phyloP scores from a whole-genome alignment of 2,113 vertebrate genomes.

The Myrmecobius fasciatus region DNA sequence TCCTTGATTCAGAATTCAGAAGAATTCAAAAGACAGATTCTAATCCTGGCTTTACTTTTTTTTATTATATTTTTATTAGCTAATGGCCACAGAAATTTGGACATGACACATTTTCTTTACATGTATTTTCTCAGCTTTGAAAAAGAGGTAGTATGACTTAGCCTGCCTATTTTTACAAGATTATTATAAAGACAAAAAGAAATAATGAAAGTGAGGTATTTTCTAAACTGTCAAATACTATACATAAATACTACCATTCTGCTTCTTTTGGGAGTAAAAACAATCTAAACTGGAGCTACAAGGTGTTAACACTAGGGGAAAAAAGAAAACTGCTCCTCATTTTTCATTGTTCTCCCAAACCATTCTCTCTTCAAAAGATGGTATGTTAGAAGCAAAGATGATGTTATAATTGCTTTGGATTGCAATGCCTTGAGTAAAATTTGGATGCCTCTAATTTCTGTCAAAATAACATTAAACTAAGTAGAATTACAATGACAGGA shows the following conservation, averaged over 20 bases:
- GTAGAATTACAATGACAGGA: background rate
- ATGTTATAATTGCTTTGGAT: background rate
- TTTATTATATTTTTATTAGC: background rate
- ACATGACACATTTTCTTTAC: background rate
- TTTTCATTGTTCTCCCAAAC: background rate
- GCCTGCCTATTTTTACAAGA: background rate
- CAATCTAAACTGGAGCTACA: background rate
- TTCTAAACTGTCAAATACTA: background rate
- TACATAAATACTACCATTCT: background rate
- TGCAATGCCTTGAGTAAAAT: background rate
- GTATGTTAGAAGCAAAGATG: background rate
- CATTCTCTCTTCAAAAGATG: background rate
- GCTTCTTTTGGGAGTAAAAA: background rate
- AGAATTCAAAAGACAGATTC: background rate
- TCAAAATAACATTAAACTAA: background rate
- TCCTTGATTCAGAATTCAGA: background rate
- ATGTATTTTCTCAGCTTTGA: background rate
- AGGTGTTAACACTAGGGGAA: background rate
- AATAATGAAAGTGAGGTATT: background rate
- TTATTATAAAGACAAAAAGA: background rate
- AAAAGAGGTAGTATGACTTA: background rate
- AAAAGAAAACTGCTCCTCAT: background rate
- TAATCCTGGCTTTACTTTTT: background rate
- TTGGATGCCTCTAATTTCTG: background rate
- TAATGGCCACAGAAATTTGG: background rate